Percentiles rank a stretch among this genome's conserved stretches.
Evolutionary conservation across 2,113 vertebrate species (phyloP).

Genomic region (Zeus faber): DNA sequence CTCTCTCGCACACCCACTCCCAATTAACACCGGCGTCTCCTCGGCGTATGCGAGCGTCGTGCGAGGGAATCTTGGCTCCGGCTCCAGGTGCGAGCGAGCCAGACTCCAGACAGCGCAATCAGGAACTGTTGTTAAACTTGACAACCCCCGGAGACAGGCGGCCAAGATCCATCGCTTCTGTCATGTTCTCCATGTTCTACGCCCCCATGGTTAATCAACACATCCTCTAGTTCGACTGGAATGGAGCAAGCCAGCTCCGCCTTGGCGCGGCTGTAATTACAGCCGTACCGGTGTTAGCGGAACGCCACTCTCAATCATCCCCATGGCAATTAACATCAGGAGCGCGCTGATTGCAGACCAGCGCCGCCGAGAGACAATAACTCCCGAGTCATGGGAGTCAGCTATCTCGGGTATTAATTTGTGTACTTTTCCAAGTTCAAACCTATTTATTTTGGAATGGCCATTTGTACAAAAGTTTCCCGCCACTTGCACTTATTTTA

Average conservation of each 20-base stretch:
- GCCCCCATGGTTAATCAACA: slow-evolving; percentile 63
- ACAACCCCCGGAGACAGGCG: slow-evolving; percentile 28
- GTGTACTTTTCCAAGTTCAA: no score
- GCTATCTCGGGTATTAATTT: no score
- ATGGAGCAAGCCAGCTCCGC: slow-evolving; percentile 51
- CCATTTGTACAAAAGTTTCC: no score
- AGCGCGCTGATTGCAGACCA: slow-evolving; percentile 65
- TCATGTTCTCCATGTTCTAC: slow-evolving; percentile 1
- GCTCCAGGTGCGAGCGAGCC: slow-evolving; percentile 43
- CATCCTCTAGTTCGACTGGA: slow-evolving; percentile 64
- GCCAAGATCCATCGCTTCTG: slow-evolving; percentile 42
- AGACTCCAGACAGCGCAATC: slow-evolving; percentile 49
- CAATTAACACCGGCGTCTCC: slow-evolving; percentile 34
- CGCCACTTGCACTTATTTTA: no score
- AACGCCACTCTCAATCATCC: slow-evolving; percentile 65
- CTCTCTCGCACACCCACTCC: slow-evolving; percentile 28
- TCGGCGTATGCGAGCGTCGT: slow-evolving; percentile 15
- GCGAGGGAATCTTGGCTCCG: slow-evolving; percentile 32
- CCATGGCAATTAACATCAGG: slow-evolving; percentile 69
- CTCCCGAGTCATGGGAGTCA: no score
- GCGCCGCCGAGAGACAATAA: slow-evolving; percentile 40
- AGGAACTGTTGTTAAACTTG: slow-evolving; percentile 41
- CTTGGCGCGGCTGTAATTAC: slow-evolving; percentile 68
- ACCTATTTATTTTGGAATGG: no score
- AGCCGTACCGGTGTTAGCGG: slow-evolving; percentile 52